phyloP scores from a whole-genome alignment of 2,888 invertebrate genomes.

The Stomorhina lunata region DNA sequence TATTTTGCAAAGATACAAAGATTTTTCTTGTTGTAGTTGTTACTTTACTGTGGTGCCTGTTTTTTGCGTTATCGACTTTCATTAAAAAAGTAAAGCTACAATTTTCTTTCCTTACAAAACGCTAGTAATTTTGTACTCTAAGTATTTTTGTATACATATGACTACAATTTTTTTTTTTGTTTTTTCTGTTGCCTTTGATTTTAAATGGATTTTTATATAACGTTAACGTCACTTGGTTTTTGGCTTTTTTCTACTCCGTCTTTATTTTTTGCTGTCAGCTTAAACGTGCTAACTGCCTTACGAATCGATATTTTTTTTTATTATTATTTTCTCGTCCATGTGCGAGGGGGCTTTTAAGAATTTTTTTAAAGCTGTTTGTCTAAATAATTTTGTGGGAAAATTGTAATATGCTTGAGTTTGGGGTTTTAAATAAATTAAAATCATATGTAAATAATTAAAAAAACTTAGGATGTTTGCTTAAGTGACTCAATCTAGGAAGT shows the following conservation, averaged over 20 bases:
- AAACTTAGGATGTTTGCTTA: too few species aligned
- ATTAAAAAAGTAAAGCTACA: conserved; percentile 45
- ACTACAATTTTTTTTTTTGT: background rate
- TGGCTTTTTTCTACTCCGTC: background rate
- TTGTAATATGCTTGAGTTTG: too few species aligned
- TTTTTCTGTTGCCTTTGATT: background rate
- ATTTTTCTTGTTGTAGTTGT: conserved; percentile 19
- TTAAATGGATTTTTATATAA: conserved; percentile 62
- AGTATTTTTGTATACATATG: background rate
- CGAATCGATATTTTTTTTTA: conserved; percentile 62
- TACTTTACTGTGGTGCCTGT: conserved; percentile 20
- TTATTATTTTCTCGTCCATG: conserved; percentile 6
- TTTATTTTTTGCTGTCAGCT: conserved; percentile 46
- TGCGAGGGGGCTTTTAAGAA: background rate
- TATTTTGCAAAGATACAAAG: conserved; percentile 41
- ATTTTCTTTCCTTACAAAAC: conserved; percentile 26
- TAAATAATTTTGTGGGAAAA: background rate
- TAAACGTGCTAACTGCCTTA: conserved; percentile 60
- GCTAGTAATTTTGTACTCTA: conserved; percentile 25
- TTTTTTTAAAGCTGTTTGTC: too few species aligned
- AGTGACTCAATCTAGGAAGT: too few species aligned
- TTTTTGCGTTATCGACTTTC: conserved; percentile 48
- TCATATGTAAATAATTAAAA: too few species aligned
- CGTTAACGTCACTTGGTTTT: conserved; percentile 59
- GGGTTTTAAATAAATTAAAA: too few species aligned